These are phyloP conservation scores for Synergus gifuensis DNA, from an alignment of 2,888 invertebrate genomes.

Conservation along the genomic window DNA sequence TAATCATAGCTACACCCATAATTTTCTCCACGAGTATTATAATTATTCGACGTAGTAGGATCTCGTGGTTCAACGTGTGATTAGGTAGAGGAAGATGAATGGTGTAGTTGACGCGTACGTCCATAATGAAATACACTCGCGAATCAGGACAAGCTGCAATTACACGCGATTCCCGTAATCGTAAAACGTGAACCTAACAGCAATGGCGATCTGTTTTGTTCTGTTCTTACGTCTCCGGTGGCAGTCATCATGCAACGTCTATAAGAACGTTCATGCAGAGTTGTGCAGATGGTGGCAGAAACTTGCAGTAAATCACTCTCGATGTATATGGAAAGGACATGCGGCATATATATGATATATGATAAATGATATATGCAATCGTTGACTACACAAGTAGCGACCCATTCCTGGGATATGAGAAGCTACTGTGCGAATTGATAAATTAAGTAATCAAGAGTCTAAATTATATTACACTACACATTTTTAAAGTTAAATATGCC, in stretches of 20 bases:
- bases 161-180: slow-evolving; percentile 72
- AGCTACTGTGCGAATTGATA: slow-evolving; percentile 6
- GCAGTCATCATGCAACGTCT: slow-evolving; percentile 39
- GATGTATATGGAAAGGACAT: slow-evolving; percentile 45
- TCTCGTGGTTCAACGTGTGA: slow-evolving; percentile 58
- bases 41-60: slow-evolving; percentile 55
- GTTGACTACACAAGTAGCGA: slow-evolving; percentile 18
- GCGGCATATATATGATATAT: no score
- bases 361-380: slow-evolving; percentile 39
- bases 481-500: no score
- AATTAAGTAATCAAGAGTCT: slow-evolving; percentile 1
- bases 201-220: slow-evolving; percentile 57
- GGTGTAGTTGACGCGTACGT: slow-evolving; percentile 64
- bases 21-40: slow-evolving; percentile 52
- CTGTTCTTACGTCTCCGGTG: slow-evolving; percentile 46
- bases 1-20: slow-evolving; percentile 30
- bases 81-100: slow-evolving; percentile 61
- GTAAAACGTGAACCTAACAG: slow-evolving; percentile 69
- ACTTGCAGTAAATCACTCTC: slow-evolving; percentile 65
- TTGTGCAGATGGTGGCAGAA: slow-evolving; percentile 47
- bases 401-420: neutral
- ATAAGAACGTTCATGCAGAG: slow-evolving; percentile 3
- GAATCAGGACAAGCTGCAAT: slow-evolving; percentile 64
- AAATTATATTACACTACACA: no score
- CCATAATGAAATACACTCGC: slow-evolving; percentile 62